Evolutionary conservation across 2,113 vertebrate species (phyloP).

Genomic region (Tauraco erythrolophus): DNA sequence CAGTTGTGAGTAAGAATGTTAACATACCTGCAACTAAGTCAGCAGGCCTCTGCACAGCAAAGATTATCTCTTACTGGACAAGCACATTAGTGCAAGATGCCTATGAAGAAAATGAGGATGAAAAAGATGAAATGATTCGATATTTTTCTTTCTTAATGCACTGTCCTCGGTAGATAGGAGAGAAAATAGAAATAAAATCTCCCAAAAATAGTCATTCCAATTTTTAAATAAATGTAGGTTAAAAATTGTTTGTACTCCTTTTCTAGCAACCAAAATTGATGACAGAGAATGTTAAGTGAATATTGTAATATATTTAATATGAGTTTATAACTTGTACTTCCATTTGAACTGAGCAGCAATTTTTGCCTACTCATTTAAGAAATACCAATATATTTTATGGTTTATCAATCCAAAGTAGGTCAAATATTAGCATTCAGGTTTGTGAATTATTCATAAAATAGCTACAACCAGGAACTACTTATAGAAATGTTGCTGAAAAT

Average conservation of each 20-base stretch:
- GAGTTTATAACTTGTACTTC: not conserved
- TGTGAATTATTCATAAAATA: conserved; percentile 16
- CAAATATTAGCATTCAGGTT: not conserved
- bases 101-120: not conserved
- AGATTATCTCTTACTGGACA: not conserved
- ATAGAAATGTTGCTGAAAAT: conserved; percentile 16
- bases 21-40: not conserved
- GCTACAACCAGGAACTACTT: not conserved
- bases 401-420: not conserved
- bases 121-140: not conserved
- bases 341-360: not conserved
- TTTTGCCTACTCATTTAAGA: not conserved
- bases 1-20: not conserved
- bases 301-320: not conserved
- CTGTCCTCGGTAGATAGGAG: not conserved
- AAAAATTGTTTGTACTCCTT: not conserved
- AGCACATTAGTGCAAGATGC: not conserved
- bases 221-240: not conserved
- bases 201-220: not conserved
- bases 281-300: not conserved
- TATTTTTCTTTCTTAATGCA: not conserved
- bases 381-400: not conserved
- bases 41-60: not conserved
- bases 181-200: not conserved
- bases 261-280: not conserved